Evolutionary conservation across 2,797 vertebrate species (phyloP).

Genomic region (Fringilla coelebs): DNA sequence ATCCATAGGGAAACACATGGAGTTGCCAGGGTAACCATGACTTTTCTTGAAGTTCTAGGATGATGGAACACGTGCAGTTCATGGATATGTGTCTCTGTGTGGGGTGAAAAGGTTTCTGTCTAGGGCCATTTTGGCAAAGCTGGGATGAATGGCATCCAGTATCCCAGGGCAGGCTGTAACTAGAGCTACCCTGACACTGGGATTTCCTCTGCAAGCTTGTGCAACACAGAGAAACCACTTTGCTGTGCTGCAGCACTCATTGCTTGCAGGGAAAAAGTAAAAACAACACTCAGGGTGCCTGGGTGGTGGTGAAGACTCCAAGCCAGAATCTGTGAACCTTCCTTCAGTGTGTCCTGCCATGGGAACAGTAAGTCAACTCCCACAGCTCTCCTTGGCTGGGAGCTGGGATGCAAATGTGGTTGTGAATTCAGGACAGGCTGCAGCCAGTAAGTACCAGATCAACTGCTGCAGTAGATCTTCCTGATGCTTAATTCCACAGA

Average conservation of each 20-base stretch:
- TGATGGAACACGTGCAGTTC: background rate
- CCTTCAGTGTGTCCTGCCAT: background rate
- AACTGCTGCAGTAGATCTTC: background rate
- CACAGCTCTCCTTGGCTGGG: background rate
- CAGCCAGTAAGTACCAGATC: background rate
- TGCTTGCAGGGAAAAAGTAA: background rate
- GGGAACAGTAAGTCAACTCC: background rate
- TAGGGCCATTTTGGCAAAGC: background rate
- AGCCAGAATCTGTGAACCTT: background rate
- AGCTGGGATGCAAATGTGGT: background rate
- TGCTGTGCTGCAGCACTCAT: background rate
- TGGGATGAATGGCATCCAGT: background rate
- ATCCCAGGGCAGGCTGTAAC: background rate
- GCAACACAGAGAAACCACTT: background rate
- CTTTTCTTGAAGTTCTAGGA: background rate
- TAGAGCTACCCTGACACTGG: background rate
- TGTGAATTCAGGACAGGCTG: background rate
- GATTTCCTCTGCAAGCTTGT: background rate
- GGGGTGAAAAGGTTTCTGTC: background rate
- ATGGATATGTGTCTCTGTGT: background rate
- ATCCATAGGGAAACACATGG: constrained; percentile 19
- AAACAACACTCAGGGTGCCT: background rate
- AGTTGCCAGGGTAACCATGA: constrained; percentile 55
- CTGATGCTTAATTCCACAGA: background rate
- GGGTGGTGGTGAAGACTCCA: background rate